Base-by-base conservation (phyloP, 2,888 invertebrate species). In the Metellina segmentata region DNA sequence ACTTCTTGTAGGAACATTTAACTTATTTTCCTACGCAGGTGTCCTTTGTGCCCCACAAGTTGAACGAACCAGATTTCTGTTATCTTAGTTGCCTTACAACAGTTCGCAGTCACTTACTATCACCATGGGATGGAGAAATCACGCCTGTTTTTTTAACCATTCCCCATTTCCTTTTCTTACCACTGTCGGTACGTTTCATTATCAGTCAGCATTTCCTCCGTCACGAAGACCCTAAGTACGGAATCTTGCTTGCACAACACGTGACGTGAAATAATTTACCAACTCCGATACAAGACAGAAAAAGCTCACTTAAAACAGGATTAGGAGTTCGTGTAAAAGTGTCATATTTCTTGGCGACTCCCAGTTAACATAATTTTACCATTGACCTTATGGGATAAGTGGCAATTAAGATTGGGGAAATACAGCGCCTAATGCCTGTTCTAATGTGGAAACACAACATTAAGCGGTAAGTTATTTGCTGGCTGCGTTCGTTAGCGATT, bases 361-460 rank as follows among this genome's bases (percentile, higher is more conserved):
- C 16, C 72, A 81, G 82, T 91, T 91, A 87, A 81, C 91, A 91
- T 91, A 91, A 86, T 91, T 86, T 82, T 82, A 51, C 53, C 86
- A 91, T 91, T 86, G 78, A 83, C 87, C 91, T 86, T 78, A 82
- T n/a, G 70, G 52, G 71, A 51, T 91, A 91, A 87, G 87, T 77
- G 87, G 52, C 81, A 77, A 87, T 91, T 91, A 87, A 91, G 91
- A 91, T 87, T 77, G 82, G 51, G 20, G 82, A 16, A 91, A 82
- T 87, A 83, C 70, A 78, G 82, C 49, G 34, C 77, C 61, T 89
- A 82, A 83, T 82, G 89, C 81, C 70, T 83, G 77, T 83, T 89
- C 52, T 77, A 61, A 75, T 83, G 72, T 19, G 75, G 52, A 91
- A 72, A 61, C 69, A 72, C n/a, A 70, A 61, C 87, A 82, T 82